Base-by-base conservation (phyloP, 2,113 vertebrate species). In the Saccopteryx leptura region DNA sequence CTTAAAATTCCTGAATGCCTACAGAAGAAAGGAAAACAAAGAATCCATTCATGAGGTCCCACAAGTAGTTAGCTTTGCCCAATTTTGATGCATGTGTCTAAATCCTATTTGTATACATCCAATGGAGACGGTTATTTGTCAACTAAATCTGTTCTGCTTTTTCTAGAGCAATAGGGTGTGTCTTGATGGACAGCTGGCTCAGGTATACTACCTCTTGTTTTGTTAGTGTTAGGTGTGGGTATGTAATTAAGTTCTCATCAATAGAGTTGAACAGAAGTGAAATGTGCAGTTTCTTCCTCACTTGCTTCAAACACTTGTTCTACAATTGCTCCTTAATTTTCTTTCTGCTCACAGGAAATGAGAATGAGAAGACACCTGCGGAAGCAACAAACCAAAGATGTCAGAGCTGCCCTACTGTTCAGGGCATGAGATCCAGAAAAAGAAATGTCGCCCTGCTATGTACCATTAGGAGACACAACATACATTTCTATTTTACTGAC, bases 1-100 rank as follows among this genome's bases (percentile, higher is more conserved):
- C 58, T 81, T 26, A 33, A 21, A 46, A 17, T 75, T 52, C 39
- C 39, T 26, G 7, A 60, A 81, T 72, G 33, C 18, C 39, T 84
- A 48, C 13, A 90, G 65, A 60, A 88, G 17, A 58, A 94, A 65
- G 48, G 66, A 19, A 52, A 80, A 72, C 28, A 69, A 90, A 52
- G 28, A 60, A 90, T 14, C 9, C 6, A 48, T 50, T 81, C 21
- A 81, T 80, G 28, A 33, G 21, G 2, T 86, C 48, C 26, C 72
- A 5, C 71, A 81, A 26, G 10, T 39, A 76, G 60, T 69, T 76
- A 46, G 23, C 61, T 86, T 72, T 86, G 15, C 58, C 48, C 26
- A 54, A 11, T 76, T 81, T 75, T 81, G 21, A 76, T 23, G 7
- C 21, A 28, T 15, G 33, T 26, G 7, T 65, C 60, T 81, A 61